A percentile compares a stretch with the other conserved stretches of the same genome.
These are phyloP conservation scores for Entosphenus tridentatus DNA, from an alignment of 2,113 vertebrate genomes.

Conservation along the genomic window DNA sequence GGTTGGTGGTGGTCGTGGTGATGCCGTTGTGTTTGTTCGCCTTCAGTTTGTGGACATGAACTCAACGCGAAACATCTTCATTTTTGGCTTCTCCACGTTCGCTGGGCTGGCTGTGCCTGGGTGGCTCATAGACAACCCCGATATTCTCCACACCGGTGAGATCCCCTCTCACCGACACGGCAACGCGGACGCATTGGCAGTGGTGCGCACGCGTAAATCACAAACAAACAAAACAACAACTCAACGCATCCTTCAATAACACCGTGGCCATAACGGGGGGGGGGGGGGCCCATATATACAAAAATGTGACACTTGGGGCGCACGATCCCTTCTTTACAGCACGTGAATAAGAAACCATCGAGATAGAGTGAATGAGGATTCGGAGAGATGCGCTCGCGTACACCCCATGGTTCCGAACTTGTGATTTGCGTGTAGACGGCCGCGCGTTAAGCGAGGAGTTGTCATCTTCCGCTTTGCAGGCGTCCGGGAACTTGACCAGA, in stretches of 20 bases:
- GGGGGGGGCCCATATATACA: too few species aligned
- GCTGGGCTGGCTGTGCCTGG: conserved; percentile 50
- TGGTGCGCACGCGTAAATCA: background rate
- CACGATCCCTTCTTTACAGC: too few species aligned
- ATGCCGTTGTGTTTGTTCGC: conserved; percentile 11
- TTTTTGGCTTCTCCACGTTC: conserved; percentile 86
- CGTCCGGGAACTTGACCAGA: conserved; percentile 49
- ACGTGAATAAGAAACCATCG: too few species aligned
- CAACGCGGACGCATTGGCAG: background rate
- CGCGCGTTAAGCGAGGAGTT: too few species aligned
- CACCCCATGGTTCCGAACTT: too few species aligned
- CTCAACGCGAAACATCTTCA: conserved; percentile 73
- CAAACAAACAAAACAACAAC: background rate
- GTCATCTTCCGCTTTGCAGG: conserved; percentile 23
- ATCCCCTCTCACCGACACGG: background rate
- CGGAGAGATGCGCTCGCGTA: too few species aligned
- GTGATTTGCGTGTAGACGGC: too few species aligned
- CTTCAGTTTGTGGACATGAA: conserved; percentile 74
- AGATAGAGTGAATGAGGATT: too few species aligned
- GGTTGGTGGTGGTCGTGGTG: too few species aligned
- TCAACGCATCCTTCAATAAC: background rate
- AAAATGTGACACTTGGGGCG: too few species aligned
- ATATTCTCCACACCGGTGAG: conserved; percentile 45
- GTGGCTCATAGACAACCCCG: conserved; percentile 47
- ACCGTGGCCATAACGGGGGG: too few species aligned